Conservation (phyloP, 2,888 invertebrate genomes). For the Apantesis nais region DNA sequence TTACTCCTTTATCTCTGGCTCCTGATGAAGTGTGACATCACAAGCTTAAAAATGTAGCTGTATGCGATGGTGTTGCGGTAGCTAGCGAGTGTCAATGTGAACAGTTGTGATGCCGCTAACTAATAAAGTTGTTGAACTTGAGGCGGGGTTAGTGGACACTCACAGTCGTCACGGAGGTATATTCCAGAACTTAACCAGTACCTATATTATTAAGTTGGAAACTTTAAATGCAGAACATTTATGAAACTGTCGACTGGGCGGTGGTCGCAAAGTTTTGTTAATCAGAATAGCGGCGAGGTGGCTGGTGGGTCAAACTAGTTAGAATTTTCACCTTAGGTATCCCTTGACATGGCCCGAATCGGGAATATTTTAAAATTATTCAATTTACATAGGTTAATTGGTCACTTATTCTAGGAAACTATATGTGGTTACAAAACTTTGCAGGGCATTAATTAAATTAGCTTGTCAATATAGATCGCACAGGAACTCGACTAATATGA, state of each 20-base stretch:
- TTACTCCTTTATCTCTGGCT: background rate
- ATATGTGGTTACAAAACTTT: slow-evolving; percentile 44
- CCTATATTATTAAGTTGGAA: slow-evolving; percentile 58
- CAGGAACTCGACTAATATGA: background rate
- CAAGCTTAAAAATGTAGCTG: background rate
- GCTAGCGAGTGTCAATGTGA: background rate
- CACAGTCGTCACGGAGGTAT: slow-evolving; percentile 33
- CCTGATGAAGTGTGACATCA: background rate
- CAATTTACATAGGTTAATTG: slow-evolving; percentile 72
- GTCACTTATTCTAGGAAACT: slow-evolving; percentile 57
- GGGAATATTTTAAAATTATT: slow-evolving; percentile 74
- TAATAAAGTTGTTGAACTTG: slow-evolving; percentile 37
- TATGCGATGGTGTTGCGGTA: background rate
- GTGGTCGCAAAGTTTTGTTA: slow-evolving; percentile 73
- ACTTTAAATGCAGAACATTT: slow-evolving; percentile 69
- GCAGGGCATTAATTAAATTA: slow-evolving; percentile 37
- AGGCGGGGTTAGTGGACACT: slow-evolving; percentile 24
- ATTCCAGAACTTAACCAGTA: slow-evolving; percentile 38
- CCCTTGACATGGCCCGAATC: slow-evolving; percentile 59
- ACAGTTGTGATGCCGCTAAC: slow-evolving; percentile 11
- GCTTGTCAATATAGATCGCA: slow-evolving; percentile 22
- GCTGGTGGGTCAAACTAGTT: slow-evolving; percentile 64
- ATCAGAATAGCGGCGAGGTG: slow-evolving; percentile 67
- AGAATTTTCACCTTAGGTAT: slow-evolving; percentile 63
- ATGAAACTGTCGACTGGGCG: slow-evolving; percentile 61